Evolutionary conservation across 2,113 vertebrate species (phyloP), one percentile per base, ranked within the genome.

Genomic region (Gadus chalcogrammus): DNA sequence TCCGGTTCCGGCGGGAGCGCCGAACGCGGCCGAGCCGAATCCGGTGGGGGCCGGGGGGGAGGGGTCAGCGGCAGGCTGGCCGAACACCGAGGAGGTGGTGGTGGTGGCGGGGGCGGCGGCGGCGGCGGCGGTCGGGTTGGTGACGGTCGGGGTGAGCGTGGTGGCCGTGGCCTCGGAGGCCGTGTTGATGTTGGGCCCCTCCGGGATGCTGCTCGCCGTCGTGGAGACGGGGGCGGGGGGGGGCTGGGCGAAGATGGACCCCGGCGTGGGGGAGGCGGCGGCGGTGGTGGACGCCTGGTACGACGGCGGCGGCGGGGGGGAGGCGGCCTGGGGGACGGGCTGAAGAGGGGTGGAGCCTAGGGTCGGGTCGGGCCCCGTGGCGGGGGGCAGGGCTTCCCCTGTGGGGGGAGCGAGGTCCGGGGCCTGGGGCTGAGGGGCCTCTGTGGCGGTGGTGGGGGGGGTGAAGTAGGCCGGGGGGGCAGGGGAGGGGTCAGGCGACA

Each of bases 181-280:
- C 1, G 91, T 88, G 61, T 55, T 82, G 61, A 88, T 79, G 3
- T 82, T 80, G 0, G 81, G 73, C 38, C 72, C 55, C 1, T 68
- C 77, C 4, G 86, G 12, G 6, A 85, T 81, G 12, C 73, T 72
- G 71, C 78, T 84, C 52, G 84, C 77, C 5, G 87, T 86, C 15
- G 27, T 73, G 15, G 48, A 63, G 2, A 72, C 58, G 6, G 56
- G 4, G 3, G 48, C 64, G 2, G 74, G 60, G 6, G 56, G 4
- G 3, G 87, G 67, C 53, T 90, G 91, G 22, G 89, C 79, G 8
- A 92, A 91, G 70, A 92, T 90, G 67, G 92, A 91, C 2, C 90
- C 92, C 3, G 91, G 60, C 3, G 82, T 83, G 48, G 59, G 48
- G 0, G 84, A n/a, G 0, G 78, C 1, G 28, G 89, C 61, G 48